These are phyloP conservation scores for Ascidia mentula DNA, from an alignment of 23 tunicate species.

Conservation along the genomic window DNA sequence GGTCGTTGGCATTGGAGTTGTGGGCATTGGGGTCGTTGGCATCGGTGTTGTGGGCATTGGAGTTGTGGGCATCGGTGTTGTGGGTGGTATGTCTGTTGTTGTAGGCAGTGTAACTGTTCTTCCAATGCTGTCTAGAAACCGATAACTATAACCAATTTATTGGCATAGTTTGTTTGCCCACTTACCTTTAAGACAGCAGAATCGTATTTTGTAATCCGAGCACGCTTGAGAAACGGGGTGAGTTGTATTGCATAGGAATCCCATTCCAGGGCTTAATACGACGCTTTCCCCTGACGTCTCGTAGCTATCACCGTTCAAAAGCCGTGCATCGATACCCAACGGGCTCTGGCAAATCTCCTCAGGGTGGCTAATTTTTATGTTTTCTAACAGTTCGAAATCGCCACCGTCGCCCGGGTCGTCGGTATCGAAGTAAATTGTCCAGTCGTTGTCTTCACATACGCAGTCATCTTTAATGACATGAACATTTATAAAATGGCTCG, in stretches of 20 bases:
- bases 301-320: background rate
- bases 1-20: background rate
- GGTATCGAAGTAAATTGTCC: background rate
- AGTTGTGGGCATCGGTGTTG: background rate
- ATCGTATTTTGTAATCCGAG: background rate
- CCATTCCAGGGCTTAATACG: background rate
- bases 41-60: background rate
- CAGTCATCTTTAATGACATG: background rate
- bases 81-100: background rate
- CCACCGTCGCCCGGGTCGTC: background rate
- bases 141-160: background rate
- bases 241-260: background rate
- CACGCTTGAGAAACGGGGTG: background rate
- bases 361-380: background rate
- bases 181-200: background rate
- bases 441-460: background rate
- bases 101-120: background rate
- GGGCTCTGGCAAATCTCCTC: background rate
- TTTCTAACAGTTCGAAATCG: background rate
- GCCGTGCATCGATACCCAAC: background rate
- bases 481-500: too few relatives aligned
- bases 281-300: background rate
- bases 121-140: background rate
- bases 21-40: background rate
- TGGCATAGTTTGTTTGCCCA: background rate